These are phyloP conservation scores for Oxygymnocypris stewartii DNA, from an alignment of 2,113 vertebrate genomes.

Conservation along the genomic window DNA sequence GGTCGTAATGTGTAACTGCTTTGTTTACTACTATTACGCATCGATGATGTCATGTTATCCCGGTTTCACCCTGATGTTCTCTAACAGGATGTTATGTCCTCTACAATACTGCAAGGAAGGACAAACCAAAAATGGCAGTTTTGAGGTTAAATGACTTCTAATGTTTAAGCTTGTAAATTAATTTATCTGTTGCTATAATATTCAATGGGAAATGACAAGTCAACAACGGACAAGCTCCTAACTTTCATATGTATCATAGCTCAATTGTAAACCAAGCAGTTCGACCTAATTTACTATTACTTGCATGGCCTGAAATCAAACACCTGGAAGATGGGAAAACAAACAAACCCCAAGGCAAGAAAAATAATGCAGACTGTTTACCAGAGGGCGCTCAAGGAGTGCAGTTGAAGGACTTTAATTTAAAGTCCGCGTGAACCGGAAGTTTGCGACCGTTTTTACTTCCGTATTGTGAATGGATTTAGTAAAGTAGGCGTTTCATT, in stretches of 20 bases:
- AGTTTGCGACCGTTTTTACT: too few species aligned
- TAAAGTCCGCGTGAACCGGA: too few species aligned
- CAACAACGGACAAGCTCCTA: neutral
- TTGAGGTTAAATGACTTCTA: neutral
- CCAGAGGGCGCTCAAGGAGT: neutral
- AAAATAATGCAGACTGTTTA: neutral
- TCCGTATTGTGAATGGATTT: too few species aligned
- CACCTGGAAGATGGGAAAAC: neutral
- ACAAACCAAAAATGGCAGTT: neutral
- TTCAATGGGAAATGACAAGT: neutral
- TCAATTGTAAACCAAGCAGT: neutral
- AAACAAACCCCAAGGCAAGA: neutral
- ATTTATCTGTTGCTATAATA: neutral
- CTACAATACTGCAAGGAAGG: neutral
- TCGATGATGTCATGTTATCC: slow-evolving; percentile 15
- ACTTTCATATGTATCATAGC: neutral
- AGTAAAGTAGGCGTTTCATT: too few species aligned
- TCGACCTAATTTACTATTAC: neutral
- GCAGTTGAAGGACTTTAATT: neutral
- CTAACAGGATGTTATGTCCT: neutral
- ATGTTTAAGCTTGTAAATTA: neutral
- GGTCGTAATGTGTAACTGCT: neutral
- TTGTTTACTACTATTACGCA: neutral
- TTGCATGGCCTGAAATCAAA: neutral
- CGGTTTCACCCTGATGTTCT: neutral